phyloP scores from a whole-genome alignment of 1,140 invertebrate genomes.

The Ceratina japonica region DNA sequence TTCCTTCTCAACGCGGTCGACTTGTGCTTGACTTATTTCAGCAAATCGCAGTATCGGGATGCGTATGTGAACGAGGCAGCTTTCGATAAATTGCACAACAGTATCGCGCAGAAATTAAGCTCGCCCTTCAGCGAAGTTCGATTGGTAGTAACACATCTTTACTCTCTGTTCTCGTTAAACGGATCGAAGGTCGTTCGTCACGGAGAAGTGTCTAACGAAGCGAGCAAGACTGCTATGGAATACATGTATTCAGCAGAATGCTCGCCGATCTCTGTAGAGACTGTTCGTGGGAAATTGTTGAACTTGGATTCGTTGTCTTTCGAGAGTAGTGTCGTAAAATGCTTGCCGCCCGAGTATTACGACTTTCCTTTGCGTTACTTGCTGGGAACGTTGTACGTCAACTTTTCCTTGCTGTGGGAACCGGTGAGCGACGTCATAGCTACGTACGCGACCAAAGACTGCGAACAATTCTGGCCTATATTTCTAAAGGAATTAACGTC shows the following conservation, averaged over 20 bases:
- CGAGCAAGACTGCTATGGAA: conserved; percentile 70
- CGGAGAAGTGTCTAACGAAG: conserved; percentile 1
- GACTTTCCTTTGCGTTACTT: conserved; percentile 86
- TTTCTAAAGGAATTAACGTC: conserved; percentile 83
- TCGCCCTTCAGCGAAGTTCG: conserved; percentile 82
- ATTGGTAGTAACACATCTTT: conserved; percentile 85
- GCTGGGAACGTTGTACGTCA: conserved; percentile 90
- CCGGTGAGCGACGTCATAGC: conserved; percentile 88
- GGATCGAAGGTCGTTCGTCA: conserved; percentile 45
- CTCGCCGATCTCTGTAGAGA: conserved; percentile 83
- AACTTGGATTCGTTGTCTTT: conserved; percentile 86
- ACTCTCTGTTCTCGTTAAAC: conserved; percentile 84
- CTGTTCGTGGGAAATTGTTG: conserved; percentile 88
- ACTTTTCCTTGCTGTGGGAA: conserved; percentile 94
- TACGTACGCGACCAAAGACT: conserved; percentile 85
- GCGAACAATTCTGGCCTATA: conserved; percentile 88
- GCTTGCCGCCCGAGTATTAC: conserved; percentile 81
- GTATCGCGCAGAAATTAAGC: conserved; percentile 39
- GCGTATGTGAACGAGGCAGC: conserved; percentile 61
- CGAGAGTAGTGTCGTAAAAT: conserved; percentile 80
- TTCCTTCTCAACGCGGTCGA: conserved; percentile 70
- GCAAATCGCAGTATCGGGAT: conserved; percentile 44
- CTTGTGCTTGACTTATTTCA: conserved; percentile 63
- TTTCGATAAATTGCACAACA: conserved; percentile 63
- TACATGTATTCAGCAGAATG: conserved; percentile 82